Evolutionary conservation across 2,113 vertebrate genomes (phyloP).

Genomic region (Tamias sibiricus): DNA sequence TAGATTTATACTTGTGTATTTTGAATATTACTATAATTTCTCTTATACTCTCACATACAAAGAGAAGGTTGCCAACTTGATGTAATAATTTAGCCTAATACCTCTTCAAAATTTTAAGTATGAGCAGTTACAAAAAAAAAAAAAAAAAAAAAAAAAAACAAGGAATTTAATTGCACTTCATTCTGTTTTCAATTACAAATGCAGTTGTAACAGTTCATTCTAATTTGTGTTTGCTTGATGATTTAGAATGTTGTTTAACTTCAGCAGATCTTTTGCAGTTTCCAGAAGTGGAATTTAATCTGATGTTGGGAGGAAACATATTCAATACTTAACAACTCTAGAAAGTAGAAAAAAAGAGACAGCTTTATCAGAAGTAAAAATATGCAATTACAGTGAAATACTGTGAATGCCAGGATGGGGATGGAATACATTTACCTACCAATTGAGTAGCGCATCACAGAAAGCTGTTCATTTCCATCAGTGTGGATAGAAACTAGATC

Average conservation of each 20-base stretch:
- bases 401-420: neutral
- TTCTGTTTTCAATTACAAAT: slow-evolving; percentile 25
- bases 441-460: slow-evolving; percentile 96
- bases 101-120: neutral
- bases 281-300: neutral
- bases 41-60: slow-evolving; percentile 4
- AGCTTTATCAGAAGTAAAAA: slow-evolving; percentile 32
- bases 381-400: neutral
- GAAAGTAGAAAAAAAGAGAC: neutral
- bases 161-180: neutral
- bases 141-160: no score
- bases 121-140: neutral
- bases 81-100: neutral
- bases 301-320: slow-evolving; percentile 28
- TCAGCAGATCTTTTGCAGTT: slow-evolving; percentile 53
- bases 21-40: neutral
- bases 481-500: slow-evolving; percentile 98
- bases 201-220: neutral
- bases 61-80: slow-evolving; percentile 22
- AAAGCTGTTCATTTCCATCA: slow-evolving; percentile 98
- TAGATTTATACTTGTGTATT: neutral
- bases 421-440: slow-evolving; percentile 87
- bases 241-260: neutral
- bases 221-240: slow-evolving; percentile 40
- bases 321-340: neutral